Evolutionary conservation across 2,113 vertebrate species (phyloP).

Genomic region (Peucedramus taeniatus): DNA sequence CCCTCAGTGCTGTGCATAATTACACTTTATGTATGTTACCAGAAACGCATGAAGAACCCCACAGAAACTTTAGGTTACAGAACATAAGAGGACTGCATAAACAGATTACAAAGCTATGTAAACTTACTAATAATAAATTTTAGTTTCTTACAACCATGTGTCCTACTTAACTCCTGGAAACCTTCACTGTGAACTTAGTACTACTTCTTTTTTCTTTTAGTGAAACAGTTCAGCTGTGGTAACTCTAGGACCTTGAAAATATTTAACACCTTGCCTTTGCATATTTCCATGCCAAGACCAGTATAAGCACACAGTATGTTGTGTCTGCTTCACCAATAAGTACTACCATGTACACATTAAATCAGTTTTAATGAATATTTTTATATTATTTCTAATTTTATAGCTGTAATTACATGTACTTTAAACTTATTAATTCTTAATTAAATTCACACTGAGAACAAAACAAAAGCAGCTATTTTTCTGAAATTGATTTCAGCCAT

Average conservation of each 20-base stretch:
- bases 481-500: background rate
- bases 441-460: background rate
- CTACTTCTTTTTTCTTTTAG: background rate
- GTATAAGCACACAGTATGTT: background rate
- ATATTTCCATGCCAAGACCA: background rate
- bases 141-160: background rate
- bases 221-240: background rate
- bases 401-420: background rate
- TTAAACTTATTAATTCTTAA: background rate
- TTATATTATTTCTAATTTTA: background rate
- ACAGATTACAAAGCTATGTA: background rate
- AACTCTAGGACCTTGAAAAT: background rate
- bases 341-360: background rate
- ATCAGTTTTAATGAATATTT: background rate
- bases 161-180: background rate
- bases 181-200: background rate
- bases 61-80: background rate
- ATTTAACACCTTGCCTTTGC: background rate
- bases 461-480: background rate
- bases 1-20: background rate
- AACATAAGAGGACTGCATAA: background rate
- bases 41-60: background rate
- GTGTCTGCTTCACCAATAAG: background rate
- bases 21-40: background rate
- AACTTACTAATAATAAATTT: background rate